A percentile compares a stretch with the other conserved stretches of the same genome.
Conservation (phyloP, 2,888 invertebrate genomes). For the Volucella inflata region DNA sequence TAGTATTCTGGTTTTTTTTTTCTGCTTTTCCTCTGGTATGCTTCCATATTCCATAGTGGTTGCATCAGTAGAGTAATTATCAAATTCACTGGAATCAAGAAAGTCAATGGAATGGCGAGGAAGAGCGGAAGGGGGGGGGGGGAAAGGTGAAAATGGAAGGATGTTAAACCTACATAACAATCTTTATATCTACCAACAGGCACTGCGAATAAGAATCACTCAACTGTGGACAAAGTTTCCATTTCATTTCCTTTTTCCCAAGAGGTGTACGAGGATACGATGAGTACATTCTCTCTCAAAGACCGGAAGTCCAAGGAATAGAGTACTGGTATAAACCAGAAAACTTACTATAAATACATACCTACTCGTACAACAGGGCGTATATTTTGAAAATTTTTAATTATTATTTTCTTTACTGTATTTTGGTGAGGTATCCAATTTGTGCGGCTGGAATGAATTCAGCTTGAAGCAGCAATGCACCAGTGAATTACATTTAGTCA, state of each 20-base stretch:
- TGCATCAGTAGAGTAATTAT: constrained; percentile 68
- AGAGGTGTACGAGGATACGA: too few species aligned
- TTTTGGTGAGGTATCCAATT: not conserved
- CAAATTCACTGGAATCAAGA: constrained; percentile 70
- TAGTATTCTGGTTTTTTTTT: constrained; percentile 16
- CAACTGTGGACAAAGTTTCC: constrained; percentile 68
- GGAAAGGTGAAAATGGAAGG: too few species aligned
- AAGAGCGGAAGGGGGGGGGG: constrained; percentile 6
- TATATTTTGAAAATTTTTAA: constrained; percentile 63
- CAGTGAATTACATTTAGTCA: constrained; percentile 25
- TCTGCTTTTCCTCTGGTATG: not conserved
- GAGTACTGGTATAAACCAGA: not conserved
- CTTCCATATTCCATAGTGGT: not conserved
- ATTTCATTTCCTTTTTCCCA: constrained; percentile 33
- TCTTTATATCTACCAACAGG: not conserved
- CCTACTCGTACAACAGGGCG: too few species aligned
- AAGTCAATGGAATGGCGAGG: constrained; percentile 32
- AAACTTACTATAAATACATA: too few species aligned
- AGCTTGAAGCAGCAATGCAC: not conserved
- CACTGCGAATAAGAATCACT: constrained; percentile 57
- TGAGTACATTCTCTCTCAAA: not conserved
- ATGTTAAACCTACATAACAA: too few species aligned
- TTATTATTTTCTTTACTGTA: constrained; percentile 59
- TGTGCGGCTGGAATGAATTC: not conserved
- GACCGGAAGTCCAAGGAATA: constrained; percentile 29